These are phyloP conservation scores for Caranx melampygus DNA, from an alignment of 2,113 vertebrate genomes.

Conservation along the genomic window DNA sequence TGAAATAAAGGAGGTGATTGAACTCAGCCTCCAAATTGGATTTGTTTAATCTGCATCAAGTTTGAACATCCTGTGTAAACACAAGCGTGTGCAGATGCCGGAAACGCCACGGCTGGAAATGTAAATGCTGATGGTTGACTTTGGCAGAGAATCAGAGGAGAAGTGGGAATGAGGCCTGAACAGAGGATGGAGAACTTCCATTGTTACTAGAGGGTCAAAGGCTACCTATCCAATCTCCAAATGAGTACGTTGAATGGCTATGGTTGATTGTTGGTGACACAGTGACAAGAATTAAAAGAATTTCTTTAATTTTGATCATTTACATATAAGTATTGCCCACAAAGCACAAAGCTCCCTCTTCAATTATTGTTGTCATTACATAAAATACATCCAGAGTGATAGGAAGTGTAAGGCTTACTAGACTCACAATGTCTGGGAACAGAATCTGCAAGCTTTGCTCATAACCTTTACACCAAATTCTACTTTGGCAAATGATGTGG, in stretches of 20 bases:
- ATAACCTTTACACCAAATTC: constrained; percentile 61
- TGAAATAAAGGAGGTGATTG: constrained; percentile 80
- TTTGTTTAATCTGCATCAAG: constrained; percentile 84
- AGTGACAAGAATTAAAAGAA: background rate
- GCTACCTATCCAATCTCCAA: constrained; percentile 35
- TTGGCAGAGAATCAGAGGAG: constrained; percentile 78
- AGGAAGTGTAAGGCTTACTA: constrained; percentile 7
- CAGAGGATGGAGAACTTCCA: constrained; percentile 63
- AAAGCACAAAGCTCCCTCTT: background rate
- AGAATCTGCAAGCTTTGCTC: constrained; percentile 42
- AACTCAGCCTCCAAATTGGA: constrained; percentile 80
- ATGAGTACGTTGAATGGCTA: constrained; percentile 19
- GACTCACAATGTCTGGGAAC: constrained; percentile 51
- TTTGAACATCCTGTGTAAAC: constrained; percentile 84
- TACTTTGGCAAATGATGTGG: constrained; percentile 67
- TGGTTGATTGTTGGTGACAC: background rate
- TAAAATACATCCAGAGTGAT: background rate
- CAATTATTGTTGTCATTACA: constrained; percentile 5
- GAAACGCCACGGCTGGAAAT: constrained; percentile 77
- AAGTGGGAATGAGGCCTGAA: constrained; percentile 41
- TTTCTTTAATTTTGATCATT: constrained; percentile 8
- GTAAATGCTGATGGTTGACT: constrained; percentile 77
- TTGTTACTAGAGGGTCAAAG: constrained; percentile 68
- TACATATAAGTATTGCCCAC: background rate
- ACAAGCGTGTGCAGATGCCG: constrained; percentile 79